phyloP scores from a whole-genome alignment of 2,113 vertebrate genomes.

The Protobothrops flavoviridis region DNA sequence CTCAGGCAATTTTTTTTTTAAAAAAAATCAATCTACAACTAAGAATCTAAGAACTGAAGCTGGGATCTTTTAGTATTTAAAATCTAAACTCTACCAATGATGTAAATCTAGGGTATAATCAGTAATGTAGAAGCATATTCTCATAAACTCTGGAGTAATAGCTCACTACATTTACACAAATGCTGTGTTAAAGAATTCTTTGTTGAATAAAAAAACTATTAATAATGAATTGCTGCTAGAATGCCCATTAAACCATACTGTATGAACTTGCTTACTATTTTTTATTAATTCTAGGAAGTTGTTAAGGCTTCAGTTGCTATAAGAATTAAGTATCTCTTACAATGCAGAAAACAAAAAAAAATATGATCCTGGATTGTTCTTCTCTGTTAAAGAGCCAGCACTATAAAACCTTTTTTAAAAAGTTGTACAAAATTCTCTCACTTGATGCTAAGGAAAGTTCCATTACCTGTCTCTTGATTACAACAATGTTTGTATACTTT shows the following conservation, averaged over 20 bases:
- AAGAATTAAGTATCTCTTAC: neutral
- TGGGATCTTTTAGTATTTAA: neutral
- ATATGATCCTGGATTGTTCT: neutral
- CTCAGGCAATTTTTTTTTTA: neutral
- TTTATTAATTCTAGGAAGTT: neutral
- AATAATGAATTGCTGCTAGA: neutral
- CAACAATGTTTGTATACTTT: neutral
- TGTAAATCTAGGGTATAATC: neutral
- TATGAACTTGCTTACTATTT: neutral
- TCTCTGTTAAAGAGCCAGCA: neutral
- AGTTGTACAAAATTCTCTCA: neutral
- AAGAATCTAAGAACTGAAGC: neutral
- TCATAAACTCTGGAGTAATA: neutral
- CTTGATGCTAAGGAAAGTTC: neutral
- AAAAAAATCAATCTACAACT: neutral
- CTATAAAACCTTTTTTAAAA: neutral
- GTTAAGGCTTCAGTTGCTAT: neutral
- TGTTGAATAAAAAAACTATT: neutral
- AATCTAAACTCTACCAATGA: neutral
- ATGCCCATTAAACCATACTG: neutral
- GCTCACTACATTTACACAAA: neutral
- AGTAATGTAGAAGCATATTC: neutral
- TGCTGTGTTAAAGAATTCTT: neutral
- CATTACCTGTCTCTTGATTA: neutral
- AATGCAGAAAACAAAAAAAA: neutral